Percentiles rank a stretch among this genome's conserved stretches.
These are phyloP conservation scores for Zingel zingel DNA, from an alignment of 2,113 vertebrate genomes.

Conservation along the genomic window DNA sequence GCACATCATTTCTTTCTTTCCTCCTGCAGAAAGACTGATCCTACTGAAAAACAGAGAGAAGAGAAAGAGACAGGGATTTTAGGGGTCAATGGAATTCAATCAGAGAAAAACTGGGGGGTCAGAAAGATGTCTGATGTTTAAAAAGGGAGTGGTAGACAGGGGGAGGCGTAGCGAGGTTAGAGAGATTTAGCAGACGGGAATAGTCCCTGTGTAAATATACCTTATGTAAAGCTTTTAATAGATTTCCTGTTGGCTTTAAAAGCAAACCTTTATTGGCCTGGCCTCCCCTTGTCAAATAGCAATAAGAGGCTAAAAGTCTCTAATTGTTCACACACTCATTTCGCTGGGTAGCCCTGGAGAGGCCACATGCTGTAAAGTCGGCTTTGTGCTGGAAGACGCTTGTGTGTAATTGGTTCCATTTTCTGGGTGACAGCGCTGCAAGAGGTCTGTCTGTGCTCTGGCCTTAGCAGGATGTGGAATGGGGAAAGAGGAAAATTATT, in stretches of 20 bases:
- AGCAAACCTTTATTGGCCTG: slow-evolving; percentile 42
- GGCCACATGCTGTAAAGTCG: slow-evolving; percentile 30
- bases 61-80: slow-evolving; percentile 6
- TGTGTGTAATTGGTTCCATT: slow-evolving; percentile 48
- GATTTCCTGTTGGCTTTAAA: slow-evolving; percentile 74
- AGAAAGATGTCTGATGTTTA: slow-evolving; percentile 25
- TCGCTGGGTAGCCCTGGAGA: slow-evolving; percentile 31
- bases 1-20: background rate
- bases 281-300: slow-evolving; percentile 53
- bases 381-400: slow-evolving; percentile 14
- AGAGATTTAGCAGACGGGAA: slow-evolving; percentile 44
- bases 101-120: slow-evolving; percentile 4
- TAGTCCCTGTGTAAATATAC: slow-evolving; percentile 71
- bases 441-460: slow-evolving; percentile 34
- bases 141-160: slow-evolving; percentile 11
- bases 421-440: slow-evolving; percentile 20
- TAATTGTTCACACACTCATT: slow-evolving; percentile 57
- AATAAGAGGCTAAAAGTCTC: slow-evolving; percentile 51
- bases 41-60: slow-evolving; percentile 6
- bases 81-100: slow-evolving; percentile 6
- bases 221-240: slow-evolving; percentile 73
- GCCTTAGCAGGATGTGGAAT: slow-evolving; percentile 14
- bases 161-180: slow-evolving; percentile 36
- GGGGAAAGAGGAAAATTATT: background rate
- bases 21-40: background rate